Percentiles rank a stretch among this genome's conserved stretches.
These are phyloP conservation scores for Synergus gifuensis DNA, from an alignment of 2,888 invertebrate genomes.

Conservation along the genomic window DNA sequence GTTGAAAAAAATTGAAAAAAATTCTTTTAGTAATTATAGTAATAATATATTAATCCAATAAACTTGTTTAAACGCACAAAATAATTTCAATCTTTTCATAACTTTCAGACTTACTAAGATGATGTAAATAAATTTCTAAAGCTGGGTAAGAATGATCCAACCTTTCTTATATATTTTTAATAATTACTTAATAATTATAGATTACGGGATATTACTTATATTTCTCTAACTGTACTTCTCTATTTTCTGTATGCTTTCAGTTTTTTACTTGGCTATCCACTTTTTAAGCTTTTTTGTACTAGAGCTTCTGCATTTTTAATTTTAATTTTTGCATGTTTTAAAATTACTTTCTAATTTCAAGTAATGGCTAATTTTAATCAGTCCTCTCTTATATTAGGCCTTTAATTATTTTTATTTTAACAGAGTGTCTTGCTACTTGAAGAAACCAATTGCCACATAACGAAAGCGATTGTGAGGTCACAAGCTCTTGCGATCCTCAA, in stretches of 20 bases:
- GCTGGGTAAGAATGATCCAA: constrained; percentile 26
- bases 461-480: constrained; percentile 77
- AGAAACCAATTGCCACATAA: constrained; percentile 76
- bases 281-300: background rate
- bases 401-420: constrained; percentile 37
- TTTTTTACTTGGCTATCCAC: background rate
- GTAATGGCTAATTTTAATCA: background rate
- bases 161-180: background rate
- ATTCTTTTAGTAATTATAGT: no score
- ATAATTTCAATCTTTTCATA: constrained; percentile 12
- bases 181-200: background rate
- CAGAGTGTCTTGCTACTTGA: constrained; percentile 77
- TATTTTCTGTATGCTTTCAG: background rate
- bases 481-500: constrained; percentile 78
- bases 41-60: no score
- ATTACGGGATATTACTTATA: no score
- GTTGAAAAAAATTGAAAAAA: no score
- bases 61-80: background rate
- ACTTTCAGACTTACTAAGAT: constrained; percentile 21
- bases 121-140: constrained; percentile 26
- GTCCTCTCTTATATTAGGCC: background rate
- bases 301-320: background rate
- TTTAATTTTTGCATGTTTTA: background rate
- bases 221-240: background rate
- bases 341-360: background rate